A percentile compares a stretch with the other conserved stretches of the same genome.
phyloP scores from a whole-genome alignment of 2,797 vertebrate species.

The Dicrostonyx torquatus region DNA sequence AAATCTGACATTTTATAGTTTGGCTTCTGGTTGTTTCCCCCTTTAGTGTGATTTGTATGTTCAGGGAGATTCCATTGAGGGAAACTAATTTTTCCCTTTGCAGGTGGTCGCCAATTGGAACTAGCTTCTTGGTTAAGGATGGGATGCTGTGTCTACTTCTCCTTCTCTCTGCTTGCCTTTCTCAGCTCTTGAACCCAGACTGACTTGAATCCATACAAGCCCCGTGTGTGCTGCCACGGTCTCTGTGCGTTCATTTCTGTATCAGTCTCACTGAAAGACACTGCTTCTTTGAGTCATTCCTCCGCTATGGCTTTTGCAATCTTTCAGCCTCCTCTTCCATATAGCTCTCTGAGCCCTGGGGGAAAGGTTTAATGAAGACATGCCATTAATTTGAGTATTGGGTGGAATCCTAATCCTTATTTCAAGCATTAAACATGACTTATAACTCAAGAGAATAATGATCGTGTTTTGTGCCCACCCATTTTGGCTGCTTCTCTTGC shows the following conservation, averaged over 20 bases:
- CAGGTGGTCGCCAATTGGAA: neutral
- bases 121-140: neutral
- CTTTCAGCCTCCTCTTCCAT: neutral
- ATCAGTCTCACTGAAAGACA: neutral
- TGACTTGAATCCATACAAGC: no score
- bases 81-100: neutral
- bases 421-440: neutral
- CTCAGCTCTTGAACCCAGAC: neutral
- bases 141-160: neutral
- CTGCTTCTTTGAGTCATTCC: no score
- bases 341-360: neutral
- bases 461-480: neutral
- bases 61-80: neutral
- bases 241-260: neutral
- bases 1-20: neutral
- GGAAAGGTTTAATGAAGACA: neutral
- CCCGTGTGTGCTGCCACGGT: neutral
- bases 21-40: neutral
- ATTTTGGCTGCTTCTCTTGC: neutral
- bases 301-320: neutral
- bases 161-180: neutral
- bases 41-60: neutral
- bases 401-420: neutral
- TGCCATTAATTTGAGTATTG: neutral
- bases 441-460: neutral